phyloP scores from a whole-genome alignment of 2,113 vertebrate genomes.

The Maccullochella peelii region DNA sequence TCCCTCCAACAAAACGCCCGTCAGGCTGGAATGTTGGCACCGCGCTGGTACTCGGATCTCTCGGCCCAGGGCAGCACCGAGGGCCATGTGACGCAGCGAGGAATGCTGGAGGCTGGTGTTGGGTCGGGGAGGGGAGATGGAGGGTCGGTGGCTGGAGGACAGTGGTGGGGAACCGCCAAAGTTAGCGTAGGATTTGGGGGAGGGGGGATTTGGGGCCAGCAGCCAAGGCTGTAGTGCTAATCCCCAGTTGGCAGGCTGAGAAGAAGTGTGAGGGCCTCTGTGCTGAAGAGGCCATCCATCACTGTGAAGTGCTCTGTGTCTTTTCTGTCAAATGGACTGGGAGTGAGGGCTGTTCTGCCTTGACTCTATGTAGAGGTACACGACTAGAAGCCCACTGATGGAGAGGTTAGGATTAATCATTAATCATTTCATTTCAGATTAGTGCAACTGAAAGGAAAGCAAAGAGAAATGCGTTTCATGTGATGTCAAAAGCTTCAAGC shows the following conservation, averaged over 20 bases:
- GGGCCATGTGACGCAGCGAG: slow-evolving; percentile 67
- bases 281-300: slow-evolving; percentile 61
- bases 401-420: background rate
- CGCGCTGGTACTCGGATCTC: slow-evolving; percentile 45
- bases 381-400: slow-evolving; percentile 5
- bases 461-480: background rate
- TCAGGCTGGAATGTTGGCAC: slow-evolving; percentile 81
- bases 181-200: slow-evolving; percentile 57
- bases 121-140: slow-evolving; percentile 24
- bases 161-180: slow-evolving; percentile 37
- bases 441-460: background rate
- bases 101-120: slow-evolving; percentile 63
- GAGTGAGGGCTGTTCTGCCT: slow-evolving; percentile 26
- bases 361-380: slow-evolving; percentile 7
- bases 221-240: slow-evolving; percentile 67
- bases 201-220: slow-evolving; percentile 51
- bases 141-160: slow-evolving; percentile 49
- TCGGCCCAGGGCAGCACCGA: slow-evolving; percentile 33
- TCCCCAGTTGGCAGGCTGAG: slow-evolving; percentile 72
- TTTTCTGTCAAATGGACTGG: slow-evolving; percentile 55
- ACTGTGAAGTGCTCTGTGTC: slow-evolving; percentile 62
- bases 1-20: slow-evolving; percentile 78
- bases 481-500: background rate
- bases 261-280: slow-evolving; percentile 68
- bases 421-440: slow-evolving; percentile 9